phyloP scores from a whole-genome alignment of 1,140 invertebrate genomes.

The Oscheius sp. region DNA sequence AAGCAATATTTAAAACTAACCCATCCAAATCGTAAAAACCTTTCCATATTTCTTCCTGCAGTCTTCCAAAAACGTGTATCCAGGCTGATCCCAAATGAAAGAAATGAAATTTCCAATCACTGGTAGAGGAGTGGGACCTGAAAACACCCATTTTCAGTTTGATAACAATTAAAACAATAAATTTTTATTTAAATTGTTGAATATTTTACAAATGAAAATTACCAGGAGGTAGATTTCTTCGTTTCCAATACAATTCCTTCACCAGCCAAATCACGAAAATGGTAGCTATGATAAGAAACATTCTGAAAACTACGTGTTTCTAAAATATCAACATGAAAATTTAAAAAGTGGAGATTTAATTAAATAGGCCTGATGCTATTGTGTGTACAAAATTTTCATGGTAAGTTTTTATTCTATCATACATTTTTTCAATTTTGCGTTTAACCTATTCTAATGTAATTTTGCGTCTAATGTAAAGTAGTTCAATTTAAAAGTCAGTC shows the following conservation, averaged over 20 bases:
- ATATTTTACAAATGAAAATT: too few species aligned
- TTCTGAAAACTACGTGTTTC: too few species aligned
- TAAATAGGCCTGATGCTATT: too few species aligned
- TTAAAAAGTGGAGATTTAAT: too few species aligned
- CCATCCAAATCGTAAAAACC: slow-evolving; percentile 21
- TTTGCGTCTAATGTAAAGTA: too few species aligned
- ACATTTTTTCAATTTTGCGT: too few species aligned
- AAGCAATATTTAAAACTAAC: background rate
- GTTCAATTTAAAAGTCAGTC: too few species aligned
- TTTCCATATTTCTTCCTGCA: slow-evolving; percentile 28
- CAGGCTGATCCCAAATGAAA: slow-evolving; percentile 6
- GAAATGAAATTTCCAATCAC: slow-evolving; percentile 14
- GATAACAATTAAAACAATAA: background rate
- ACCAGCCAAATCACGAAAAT: background rate
- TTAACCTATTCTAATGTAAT: too few species aligned
- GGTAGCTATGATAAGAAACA: too few species aligned
- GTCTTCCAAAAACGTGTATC: slow-evolving; percentile 1
- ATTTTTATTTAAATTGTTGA: background rate
- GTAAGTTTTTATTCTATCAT: too few species aligned
- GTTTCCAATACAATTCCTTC: slow-evolving; percentile 13
- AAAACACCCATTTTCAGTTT: background rate
- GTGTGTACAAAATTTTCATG: too few species aligned
- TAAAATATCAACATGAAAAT: too few species aligned
- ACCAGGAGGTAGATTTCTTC: slow-evolving; percentile 16
- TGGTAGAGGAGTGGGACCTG: slow-evolving; percentile 20